These are phyloP conservation scores for Mirza zaza DNA, from an alignment of 2,113 vertebrate genomes.

Conservation along the genomic window DNA sequence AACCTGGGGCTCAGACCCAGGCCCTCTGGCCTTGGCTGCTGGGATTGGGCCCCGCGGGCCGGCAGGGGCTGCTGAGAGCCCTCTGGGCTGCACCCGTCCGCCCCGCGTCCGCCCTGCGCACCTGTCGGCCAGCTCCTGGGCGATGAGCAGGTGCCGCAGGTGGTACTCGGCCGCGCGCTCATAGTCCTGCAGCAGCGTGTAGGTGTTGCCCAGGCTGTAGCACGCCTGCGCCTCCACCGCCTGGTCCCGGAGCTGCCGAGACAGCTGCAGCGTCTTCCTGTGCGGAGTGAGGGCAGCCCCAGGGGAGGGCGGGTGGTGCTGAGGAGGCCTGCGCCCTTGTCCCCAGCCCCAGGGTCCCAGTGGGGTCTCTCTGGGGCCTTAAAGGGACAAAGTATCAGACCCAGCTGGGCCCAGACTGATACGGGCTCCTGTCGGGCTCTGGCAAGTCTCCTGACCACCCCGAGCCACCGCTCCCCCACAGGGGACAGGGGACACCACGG, in stretches of 20 bases:
- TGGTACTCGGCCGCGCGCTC: slow-evolving; percentile 94
- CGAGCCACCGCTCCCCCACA: rapidly evolving
- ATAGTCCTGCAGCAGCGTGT: slow-evolving; percentile 94
- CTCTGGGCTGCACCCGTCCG: neutral
- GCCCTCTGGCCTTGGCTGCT: rapidly evolving
- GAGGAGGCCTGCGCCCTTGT: rapidly evolving
- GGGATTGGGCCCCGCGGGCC: neutral
- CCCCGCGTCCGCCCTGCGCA: neutral
- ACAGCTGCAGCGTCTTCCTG: slow-evolving; percentile 96
- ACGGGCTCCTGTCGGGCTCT: neutral
- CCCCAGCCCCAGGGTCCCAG: neutral
- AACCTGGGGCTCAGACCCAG: neutral
- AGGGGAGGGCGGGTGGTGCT: rapidly evolving
- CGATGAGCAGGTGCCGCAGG: slow-evolving; percentile 95
- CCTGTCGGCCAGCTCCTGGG: slow-evolving; percentile 96
- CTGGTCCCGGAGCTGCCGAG: slow-evolving; percentile 94
- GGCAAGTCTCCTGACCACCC: neutral
- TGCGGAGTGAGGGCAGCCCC: neutral
- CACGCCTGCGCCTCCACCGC: slow-evolving; percentile 98
- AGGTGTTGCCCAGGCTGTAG: slow-evolving; percentile 97
- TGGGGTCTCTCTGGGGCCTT: neutral
- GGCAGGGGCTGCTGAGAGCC: too few relatives aligned
- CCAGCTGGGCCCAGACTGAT: neutral
- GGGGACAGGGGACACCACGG: too few relatives aligned
- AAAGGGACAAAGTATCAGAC: rapidly evolving